phyloP scores from a whole-genome alignment of 2,113 vertebrate genomes.

The Theristicus caerulescens region DNA sequence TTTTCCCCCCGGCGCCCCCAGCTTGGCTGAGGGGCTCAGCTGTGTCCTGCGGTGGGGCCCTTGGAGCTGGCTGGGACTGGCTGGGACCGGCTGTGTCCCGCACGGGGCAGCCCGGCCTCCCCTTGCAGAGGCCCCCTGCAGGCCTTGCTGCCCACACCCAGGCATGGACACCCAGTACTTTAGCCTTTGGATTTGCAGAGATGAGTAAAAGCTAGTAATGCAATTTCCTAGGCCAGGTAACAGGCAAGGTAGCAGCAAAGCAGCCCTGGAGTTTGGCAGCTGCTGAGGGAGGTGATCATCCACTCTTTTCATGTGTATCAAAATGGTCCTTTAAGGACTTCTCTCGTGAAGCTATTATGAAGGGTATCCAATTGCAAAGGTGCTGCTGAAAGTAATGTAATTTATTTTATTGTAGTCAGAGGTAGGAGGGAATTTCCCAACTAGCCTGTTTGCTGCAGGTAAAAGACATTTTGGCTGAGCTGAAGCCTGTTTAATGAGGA shows the following conservation, averaged over 20 bases:
- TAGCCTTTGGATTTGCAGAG: background rate
- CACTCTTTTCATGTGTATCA: background rate
- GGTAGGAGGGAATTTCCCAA: background rate
- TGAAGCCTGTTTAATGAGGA: background rate
- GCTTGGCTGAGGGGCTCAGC: too few species aligned
- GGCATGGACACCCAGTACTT: background rate
- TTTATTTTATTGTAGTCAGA: background rate
- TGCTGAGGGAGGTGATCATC: background rate
- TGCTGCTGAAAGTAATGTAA: background rate
- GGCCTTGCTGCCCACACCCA: rapidly evolving
- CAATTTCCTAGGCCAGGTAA: background rate
- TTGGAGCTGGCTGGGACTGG: too few species aligned
- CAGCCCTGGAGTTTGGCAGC: background rate
- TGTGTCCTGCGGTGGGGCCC: too few species aligned
- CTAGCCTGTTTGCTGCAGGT: background rate
- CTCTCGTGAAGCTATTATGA: background rate
- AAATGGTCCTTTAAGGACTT: background rate
- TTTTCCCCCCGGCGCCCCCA: too few species aligned
- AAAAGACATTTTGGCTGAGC: background rate
- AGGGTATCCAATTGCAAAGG: background rate
- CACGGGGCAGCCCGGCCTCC: too few species aligned
- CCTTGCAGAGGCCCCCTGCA: background rate
- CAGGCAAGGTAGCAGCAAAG: background rate
- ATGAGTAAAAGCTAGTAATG: too few species aligned
- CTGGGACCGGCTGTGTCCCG: too few species aligned